Evolutionary conservation across 2,113 vertebrate genomes (phyloP).

Genomic region (Thalassarche chlororhynchos): DNA sequence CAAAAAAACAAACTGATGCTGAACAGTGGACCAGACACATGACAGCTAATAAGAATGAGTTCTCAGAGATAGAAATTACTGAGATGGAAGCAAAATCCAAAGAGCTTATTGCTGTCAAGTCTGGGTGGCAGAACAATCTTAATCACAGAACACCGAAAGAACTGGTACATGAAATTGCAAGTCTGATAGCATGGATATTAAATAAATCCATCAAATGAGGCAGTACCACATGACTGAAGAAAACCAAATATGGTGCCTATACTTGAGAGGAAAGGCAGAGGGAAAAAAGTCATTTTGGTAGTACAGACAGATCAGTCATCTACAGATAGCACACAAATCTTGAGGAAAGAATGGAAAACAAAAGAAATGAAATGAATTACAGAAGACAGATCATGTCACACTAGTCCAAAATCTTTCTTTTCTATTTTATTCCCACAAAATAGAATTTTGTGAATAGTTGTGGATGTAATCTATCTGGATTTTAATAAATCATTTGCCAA

Average conservation of each 20-base stretch:
- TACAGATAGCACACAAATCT: background rate
- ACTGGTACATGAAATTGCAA: slow-evolving; percentile 49
- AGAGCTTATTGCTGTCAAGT: slow-evolving; percentile 41
- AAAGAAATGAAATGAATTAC: slow-evolving; percentile 16
- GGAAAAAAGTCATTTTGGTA: background rate
- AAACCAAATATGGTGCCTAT: slow-evolving; percentile 10
- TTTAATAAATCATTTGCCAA: slow-evolving; percentile 19
- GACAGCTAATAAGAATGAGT: slow-evolving; percentile 28
- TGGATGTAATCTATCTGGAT: background rate
- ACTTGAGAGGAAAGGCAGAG: background rate
- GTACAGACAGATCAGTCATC: slow-evolving; percentile 2
- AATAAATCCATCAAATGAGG: slow-evolving; percentile 64
- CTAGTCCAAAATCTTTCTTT: background rate
- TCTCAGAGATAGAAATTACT: slow-evolving; percentile 16
- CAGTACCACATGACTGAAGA: background rate
- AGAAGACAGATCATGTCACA: background rate
- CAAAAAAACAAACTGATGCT: background rate
- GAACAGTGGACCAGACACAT: background rate
- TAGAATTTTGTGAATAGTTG: background rate
- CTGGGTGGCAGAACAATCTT: slow-evolving; percentile 31
- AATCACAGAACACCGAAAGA: background rate
- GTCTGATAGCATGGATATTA: slow-evolving; percentile 60
- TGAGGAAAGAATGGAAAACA: background rate
- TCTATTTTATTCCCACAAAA: background rate
- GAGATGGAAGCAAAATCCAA: slow-evolving; percentile 37